phyloP scores from a whole-genome alignment of 1,140 invertebrate genomes.

The Bactericera cockerelli region DNA sequence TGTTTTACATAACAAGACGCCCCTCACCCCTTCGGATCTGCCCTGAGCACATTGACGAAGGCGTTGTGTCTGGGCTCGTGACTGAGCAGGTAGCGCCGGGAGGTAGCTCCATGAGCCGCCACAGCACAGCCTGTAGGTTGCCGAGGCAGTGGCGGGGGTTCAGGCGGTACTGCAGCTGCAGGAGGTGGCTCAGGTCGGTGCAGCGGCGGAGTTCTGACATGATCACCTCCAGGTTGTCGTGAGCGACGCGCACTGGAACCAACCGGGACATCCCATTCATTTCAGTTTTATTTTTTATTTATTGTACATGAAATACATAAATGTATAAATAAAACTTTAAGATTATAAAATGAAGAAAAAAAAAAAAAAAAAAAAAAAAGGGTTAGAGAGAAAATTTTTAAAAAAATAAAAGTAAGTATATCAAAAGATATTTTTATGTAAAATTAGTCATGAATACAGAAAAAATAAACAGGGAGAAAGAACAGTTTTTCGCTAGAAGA shows the following conservation, averaged over 20 bases:
- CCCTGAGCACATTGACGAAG: not conserved
- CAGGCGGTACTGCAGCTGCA: not conserved
- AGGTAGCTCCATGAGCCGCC: slow-evolving; percentile 4
- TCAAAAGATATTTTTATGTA: too few relatives aligned
- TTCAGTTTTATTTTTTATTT: too few relatives aligned
- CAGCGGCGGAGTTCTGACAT: not conserved
- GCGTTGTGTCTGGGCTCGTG: not conserved
- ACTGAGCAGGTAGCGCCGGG: not conserved
- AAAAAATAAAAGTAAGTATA: too few relatives aligned
- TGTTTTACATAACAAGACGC: too few relatives aligned
- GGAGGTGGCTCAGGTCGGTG: not conserved
- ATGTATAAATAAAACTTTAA: not conserved
- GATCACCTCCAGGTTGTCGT: not conserved
- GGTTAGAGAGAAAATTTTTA: too few relatives aligned
- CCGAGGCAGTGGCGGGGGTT: not conserved
- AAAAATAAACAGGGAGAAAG: not conserved
- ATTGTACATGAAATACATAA: too few relatives aligned
- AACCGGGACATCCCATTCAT: too few relatives aligned
- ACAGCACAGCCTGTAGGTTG: not conserved
- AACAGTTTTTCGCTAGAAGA: too few relatives aligned
- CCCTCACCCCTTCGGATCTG: slow-evolving; percentile 1
- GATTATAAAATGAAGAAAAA: not conserved
- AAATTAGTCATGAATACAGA: not conserved
- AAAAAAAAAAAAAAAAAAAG: not conserved
- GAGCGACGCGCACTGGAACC: not conserved